Conservation (phyloP, 92 coral and sea anemone species). For the Bergia puertoricense region DNA sequence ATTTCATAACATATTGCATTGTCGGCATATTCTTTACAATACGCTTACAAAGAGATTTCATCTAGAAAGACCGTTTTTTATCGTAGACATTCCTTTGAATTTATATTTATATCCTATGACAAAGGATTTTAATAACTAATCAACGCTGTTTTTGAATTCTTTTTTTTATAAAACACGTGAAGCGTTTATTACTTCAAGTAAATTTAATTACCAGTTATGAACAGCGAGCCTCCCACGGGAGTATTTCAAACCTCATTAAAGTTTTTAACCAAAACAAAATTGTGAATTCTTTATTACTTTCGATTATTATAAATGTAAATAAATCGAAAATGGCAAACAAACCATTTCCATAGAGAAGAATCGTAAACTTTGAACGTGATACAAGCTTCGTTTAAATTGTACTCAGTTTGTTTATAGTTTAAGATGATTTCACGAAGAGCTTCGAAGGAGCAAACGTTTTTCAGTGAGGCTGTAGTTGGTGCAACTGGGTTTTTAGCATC, state of each 20-base stretch:
- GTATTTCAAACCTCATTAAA: not conserved
- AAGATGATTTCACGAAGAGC: slow-evolving; percentile 24
- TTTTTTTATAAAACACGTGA: not conserved
- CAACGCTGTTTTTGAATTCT: not conserved
- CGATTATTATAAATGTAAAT: slow-evolving; percentile 10
- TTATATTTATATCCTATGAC: not conserved
- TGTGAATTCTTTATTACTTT: slow-evolving; percentile 22
- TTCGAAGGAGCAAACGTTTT: slow-evolving; percentile 25
- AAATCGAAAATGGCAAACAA: not conserved
- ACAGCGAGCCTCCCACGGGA: slow-evolving; percentile 18
- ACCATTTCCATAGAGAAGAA: slow-evolving; percentile 39
- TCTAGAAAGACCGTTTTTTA: not conserved
- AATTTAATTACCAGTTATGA: not conserved
- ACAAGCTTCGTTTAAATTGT: not conserved
- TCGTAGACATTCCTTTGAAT: not conserved
- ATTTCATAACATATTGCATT: too few relatives aligned
- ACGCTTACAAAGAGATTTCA: too few relatives aligned
- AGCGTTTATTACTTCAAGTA: not conserved
- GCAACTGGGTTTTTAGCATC: slow-evolving; percentile 2
- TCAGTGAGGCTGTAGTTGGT: slow-evolving; percentile 6
- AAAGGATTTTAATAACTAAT: not conserved
- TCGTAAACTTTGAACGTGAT: not conserved
- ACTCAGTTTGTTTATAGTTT: not conserved
- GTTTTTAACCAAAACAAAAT: not conserved
- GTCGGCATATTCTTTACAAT: too few relatives aligned